Base-by-base conservation (phyloP, 2,113 vertebrate genomes). In the Galbula dea region DNA sequence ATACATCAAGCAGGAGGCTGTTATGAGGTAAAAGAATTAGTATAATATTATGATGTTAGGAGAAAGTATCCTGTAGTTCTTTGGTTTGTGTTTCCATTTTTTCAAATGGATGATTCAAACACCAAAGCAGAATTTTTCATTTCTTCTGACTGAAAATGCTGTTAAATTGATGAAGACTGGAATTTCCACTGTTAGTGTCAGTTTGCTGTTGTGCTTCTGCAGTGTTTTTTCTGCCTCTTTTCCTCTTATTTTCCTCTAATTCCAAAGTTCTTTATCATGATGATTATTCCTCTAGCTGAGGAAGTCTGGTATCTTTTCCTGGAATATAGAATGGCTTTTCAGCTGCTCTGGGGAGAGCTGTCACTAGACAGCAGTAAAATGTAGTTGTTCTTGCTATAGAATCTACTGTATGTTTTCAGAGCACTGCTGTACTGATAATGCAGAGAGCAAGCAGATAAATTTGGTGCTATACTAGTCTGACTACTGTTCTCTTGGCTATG, bases 141-240 rank as follows among this genome's bases (percentile, higher is more conserved):
- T 83, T 66, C 26, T 83, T 91, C 30, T 58, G 20, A 34, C 11
- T 24, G 32, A 73, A 84, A 76, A 45, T 63, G 46, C 46, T 49
- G 8, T 67, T 75, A 51, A 81, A 63, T 19, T 86, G 30, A 21
- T 72, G 15, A 62, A 68, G 78, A 72, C 24, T 12, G 78, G 34
- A 72, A 82, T 84, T 91, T 55, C 16, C 11, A 19, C 68, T 76
- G 49, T 75, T 68, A 49, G 11, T 67, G 6, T n/a, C 11, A 43
- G 6, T 72, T 80, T 73, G 45, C 55, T 66, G 0, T 48, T n/a
- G 14, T 49, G 22, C 51, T 82, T 89, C 45, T 83, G 34, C 30
- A 41, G 16, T 43, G 9, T 87, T 92, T 8, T n/a, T 83, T 90
- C 51, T 92, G 23, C 27, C 24, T 90, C 61, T 81, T 91, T 88